Evolutionary conservation across 2,888 invertebrate genomes (phyloP).

Genomic region (Chironomus tentans): DNA sequence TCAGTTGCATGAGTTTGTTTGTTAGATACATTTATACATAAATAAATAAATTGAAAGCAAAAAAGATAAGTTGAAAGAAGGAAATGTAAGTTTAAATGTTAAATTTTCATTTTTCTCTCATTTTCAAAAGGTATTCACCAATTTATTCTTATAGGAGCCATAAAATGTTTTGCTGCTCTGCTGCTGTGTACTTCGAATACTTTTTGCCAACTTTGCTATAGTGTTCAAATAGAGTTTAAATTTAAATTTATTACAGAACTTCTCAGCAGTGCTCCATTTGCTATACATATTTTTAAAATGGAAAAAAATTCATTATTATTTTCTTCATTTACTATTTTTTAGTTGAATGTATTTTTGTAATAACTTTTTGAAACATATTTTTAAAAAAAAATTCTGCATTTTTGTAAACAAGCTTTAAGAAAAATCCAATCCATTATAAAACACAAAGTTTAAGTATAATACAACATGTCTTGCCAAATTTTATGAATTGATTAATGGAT

Average conservation of each 20-base stretch:
- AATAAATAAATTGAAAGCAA: background rate
- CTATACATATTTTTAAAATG: too few species aligned
- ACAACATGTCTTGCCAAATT: too few species aligned
- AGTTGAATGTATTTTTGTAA: too few species aligned
- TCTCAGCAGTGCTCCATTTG: too few species aligned
- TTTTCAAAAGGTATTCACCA: background rate
- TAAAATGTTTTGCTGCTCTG: background rate
- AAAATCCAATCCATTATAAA: too few species aligned
- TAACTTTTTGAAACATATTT: too few species aligned
- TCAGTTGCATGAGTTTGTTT: background rate
- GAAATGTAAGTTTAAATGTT: background rate
- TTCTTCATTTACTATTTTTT: too few species aligned
- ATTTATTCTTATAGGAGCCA: background rate
- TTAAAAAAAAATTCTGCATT: too few species aligned
- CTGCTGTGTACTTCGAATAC: background rate
- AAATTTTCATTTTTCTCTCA: background rate
- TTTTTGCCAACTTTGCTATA: background rate
- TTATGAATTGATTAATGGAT: too few species aligned
- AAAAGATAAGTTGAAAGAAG: background rate
- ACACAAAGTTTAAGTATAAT: too few species aligned
- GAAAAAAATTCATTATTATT: too few species aligned
- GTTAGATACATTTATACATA: background rate
- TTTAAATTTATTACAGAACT: background rate
- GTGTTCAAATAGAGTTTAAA: background rate
- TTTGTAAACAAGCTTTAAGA: too few species aligned